Evolutionary conservation across 1,140 invertebrate species (phyloP).

Genomic region (Prorops nasuta): DNA sequence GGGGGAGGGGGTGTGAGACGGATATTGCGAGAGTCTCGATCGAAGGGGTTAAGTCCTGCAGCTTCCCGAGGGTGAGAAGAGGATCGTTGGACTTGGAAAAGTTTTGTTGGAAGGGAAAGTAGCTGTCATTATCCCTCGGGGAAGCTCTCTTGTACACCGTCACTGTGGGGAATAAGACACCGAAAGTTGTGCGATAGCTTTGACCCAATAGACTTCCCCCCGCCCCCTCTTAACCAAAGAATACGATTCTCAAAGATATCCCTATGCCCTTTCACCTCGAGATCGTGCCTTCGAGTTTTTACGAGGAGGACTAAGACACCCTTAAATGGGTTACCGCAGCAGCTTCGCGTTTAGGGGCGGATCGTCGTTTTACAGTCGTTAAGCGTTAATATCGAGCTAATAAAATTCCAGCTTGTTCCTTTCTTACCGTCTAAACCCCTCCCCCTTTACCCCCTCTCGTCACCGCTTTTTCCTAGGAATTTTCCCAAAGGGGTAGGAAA

Average conservation of each 20-base stretch:
- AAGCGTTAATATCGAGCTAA: conserved; percentile 50
- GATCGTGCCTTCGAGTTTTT: neutral
- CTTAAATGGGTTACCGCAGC: conserved; percentile 20
- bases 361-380: conserved; percentile 52
- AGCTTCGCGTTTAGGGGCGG: conserved; percentile 7
- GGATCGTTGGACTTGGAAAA: neutral
- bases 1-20: too few relatives aligned
- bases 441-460: too few relatives aligned
- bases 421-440: conserved; percentile 10
- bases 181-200: conserved; percentile 16
- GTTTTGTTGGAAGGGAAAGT: conserved; percentile 31
- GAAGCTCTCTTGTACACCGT: conserved; percentile 15
- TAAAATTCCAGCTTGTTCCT: conserved; percentile 55
- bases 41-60: too few relatives aligned
- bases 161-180: conserved; percentile 4
- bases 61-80: too few relatives aligned
- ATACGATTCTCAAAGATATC: neutral
- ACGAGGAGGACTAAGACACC: conserved; percentile 11
- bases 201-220: conserved; percentile 7
- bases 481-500: too few relatives aligned
- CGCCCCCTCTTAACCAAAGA: neutral
- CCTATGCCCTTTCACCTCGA: too few relatives aligned
- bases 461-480: too few relatives aligned
- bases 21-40: too few relatives aligned
- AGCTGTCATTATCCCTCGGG: conserved; percentile 46